Conservation (phyloP, 2,888 invertebrate species). For the Phasia obesa region DNA sequence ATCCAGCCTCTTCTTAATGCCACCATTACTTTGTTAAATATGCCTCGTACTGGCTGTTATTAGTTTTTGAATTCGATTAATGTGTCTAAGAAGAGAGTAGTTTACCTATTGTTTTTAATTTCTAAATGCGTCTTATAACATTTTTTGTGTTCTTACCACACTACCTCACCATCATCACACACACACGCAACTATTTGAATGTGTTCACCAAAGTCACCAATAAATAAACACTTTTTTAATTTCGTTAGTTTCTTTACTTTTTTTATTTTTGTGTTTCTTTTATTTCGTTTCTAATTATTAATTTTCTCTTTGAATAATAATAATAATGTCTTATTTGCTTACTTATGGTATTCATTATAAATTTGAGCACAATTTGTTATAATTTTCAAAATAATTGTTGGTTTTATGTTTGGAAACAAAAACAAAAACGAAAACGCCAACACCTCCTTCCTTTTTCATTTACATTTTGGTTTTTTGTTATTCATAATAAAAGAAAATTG, state of each 20-base stretch:
- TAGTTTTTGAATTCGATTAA: conserved; percentile 28
- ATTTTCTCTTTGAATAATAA: conserved; percentile 47
- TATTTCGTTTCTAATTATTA: conserved; percentile 47
- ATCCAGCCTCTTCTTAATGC: too few relatives aligned
- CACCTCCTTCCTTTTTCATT: conserved; percentile 24
- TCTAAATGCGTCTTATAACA: conserved; percentile 45
- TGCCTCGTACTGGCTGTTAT: conserved; percentile 19
- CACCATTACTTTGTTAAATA: too few relatives aligned
- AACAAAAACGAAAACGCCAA: conserved; percentile 8
- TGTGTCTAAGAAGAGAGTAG: conserved; percentile 18
- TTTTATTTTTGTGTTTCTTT: conserved; percentile 44
- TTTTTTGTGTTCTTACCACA: conserved; percentile 46
- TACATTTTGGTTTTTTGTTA: conserved; percentile 51
- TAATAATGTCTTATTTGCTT: conserved; percentile 56
- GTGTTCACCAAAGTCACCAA: conserved; percentile 57
- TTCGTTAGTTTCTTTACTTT: conserved; percentile 44
- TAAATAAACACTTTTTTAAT: conserved; percentile 23
- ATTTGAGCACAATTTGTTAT: conserved; percentile 58
- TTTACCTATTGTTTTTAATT: conserved; percentile 52
- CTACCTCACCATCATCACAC: conserved; percentile 33
- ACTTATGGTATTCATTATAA: conserved; percentile 51
- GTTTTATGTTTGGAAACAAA: conserved; percentile 28
- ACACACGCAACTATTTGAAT: conserved; percentile 63
- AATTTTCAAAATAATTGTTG: conserved; percentile 41
- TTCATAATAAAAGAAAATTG: conserved; percentile 26